A percentile compares a stretch with the other conserved stretches of the same genome.
Conservation (phyloP, 2,888 invertebrate genomes). For the Andrena flavipes region DNA sequence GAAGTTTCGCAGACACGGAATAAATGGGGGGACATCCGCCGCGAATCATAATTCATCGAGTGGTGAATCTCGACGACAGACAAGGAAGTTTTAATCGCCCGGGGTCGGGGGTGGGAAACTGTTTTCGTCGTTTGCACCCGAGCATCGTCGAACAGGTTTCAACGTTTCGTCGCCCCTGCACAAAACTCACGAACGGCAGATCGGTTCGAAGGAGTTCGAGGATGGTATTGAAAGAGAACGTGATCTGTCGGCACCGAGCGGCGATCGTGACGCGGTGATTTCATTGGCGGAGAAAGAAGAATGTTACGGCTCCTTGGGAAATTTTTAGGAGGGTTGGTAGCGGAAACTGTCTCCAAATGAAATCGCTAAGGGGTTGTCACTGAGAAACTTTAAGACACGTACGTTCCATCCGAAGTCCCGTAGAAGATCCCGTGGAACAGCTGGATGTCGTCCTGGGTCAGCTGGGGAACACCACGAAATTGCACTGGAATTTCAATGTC, state of each 20-base stretch:
- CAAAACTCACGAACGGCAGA: too few species aligned
- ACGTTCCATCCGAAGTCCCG: constrained; percentile 39
- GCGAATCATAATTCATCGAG: neutral
- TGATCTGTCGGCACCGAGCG: neutral
- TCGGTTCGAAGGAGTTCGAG: too few species aligned
- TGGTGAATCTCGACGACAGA: constrained; percentile 9
- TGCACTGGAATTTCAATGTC: constrained; percentile 23
- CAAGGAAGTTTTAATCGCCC: neutral
- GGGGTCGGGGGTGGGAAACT: neutral
- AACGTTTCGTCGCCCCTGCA: neutral
- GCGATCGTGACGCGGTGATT: neutral
- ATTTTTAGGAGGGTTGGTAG: too few species aligned
- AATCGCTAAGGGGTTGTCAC: constrained; percentile 37
- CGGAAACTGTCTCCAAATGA: neutral
- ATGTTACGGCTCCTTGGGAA: neutral
- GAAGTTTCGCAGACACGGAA: neutral
- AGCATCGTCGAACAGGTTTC: neutral
- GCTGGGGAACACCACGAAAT: neutral
- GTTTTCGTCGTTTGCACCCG: neutral
- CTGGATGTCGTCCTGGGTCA: neutral
- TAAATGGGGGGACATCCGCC: neutral
- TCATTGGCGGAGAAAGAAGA: neutral
- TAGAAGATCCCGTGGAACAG: neutral
- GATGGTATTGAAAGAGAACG: neutral
- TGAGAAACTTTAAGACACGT: constrained; percentile 34